Percentiles rank a stretch among this genome's conserved stretches.
These are phyloP conservation scores for Callionymus lyra DNA, from an alignment of 2,113 vertebrate species.

Conservation along the genomic window DNA sequence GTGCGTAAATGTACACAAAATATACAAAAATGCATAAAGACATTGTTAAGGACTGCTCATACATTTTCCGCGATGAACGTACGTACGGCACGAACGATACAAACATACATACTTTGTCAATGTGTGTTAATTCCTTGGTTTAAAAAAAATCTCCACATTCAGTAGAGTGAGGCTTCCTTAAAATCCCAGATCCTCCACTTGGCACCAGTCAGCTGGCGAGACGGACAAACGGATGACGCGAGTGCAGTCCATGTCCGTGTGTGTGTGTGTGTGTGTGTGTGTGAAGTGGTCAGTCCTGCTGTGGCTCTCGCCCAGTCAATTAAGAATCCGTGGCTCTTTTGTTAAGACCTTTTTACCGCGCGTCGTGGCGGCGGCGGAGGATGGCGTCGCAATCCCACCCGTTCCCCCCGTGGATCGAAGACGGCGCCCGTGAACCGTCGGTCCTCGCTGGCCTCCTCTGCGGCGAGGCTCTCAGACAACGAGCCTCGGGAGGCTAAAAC, in stretches of 20 bases:
- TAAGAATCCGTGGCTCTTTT: conserved; percentile 21
- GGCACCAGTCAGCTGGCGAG: conserved; percentile 70
- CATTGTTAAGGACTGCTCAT: conserved; percentile 53
- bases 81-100: conserved; percentile 46
- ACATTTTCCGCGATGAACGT: conserved; percentile 47
- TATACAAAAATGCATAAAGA: conserved; percentile 61
- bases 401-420: conserved; percentile 16
- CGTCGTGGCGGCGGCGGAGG: conserved; percentile 15
- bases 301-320: conserved; percentile 30
- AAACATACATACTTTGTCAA: conserved; percentile 52
- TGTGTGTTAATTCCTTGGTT: conserved; percentile 59
- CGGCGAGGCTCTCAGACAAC: conserved; percentile 26
- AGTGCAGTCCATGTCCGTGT: conserved; percentile 41
- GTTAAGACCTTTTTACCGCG: conserved; percentile 10
- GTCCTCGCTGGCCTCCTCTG: no score
- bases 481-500: conserved; percentile 41
- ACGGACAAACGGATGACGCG: conserved; percentile 39
- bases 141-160: conserved; percentile 69
- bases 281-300: conserved; percentile 51
- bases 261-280: conserved; percentile 65
- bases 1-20: conserved; percentile 58
- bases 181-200: conserved; percentile 66
- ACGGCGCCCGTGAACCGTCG: not conserved
- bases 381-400: conserved; percentile 9
- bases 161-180: conserved; percentile 69